Base-by-base conservation (phyloP, 2,113 vertebrate species). In the Prinia subflava region DNA sequence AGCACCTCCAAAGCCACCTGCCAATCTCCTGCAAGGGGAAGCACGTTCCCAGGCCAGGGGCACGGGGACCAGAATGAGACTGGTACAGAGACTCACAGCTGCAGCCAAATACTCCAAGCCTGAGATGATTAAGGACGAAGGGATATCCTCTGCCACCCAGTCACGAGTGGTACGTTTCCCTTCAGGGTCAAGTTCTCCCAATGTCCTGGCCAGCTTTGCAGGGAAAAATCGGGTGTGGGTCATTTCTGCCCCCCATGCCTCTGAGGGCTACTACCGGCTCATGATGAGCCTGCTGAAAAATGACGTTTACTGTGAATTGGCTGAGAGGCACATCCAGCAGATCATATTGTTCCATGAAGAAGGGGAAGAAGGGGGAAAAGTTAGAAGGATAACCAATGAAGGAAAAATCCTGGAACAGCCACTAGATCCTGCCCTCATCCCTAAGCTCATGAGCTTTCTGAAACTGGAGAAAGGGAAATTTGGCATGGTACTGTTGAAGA, bases 401-500 rank as follows among this genome's bases (percentile, higher is more conserved):
- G 99, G 99, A 64, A 99, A 98, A 91, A 98, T 99, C 63, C 93
- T 99, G 95, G 99, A 99, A 97, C 99, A 99, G 96, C 97, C 98
- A 7, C 96, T 99, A 90, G 99, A 99, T 92, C 98, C 98, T 4
- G 91, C 96, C 13, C 98, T 99, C 64, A 98, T 99, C 87, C 99
- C 99, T 16, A 98, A 99, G 93, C 98, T 99, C 68, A 99, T 99
- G 98, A 98, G 97, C 96, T 98, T 99, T 95, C 97, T 99, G 84
- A 99, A 99, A 93, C 93, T 99, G 90, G 99, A 99, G 97, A 99
- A 98, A 96, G 99, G 99, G 20, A 99, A 99, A 95, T 99, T 99
- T 75, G 98, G 99, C 47, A 99, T 99, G 99, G 99, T 99, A 91
- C 98, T 99, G 44, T 93, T 99, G 95, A 99, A 98, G 97, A 99